Evolutionary conservation across 2,797 vertebrate species (phyloP).

Genomic region (Percopsis omiscomaycus): DNA sequence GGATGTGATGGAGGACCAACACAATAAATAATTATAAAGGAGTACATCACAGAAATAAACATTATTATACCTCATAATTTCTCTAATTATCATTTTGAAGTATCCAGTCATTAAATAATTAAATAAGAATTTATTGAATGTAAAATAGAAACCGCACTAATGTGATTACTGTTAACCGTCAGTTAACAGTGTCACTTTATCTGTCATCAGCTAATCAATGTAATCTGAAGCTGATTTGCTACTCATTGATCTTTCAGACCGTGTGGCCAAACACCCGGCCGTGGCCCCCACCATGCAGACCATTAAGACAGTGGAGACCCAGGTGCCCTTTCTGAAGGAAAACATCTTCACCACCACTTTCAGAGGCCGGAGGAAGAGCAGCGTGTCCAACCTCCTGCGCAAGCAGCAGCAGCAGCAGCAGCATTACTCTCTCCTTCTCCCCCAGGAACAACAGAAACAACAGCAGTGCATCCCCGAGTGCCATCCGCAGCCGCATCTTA

Average conservation of each 20-base stretch:
- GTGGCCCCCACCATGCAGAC: slow-evolving; percentile 73
- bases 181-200: not conserved
- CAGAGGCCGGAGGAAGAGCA: slow-evolving; percentile 73
- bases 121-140: not conserved
- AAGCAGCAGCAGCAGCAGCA: slow-evolving; percentile 64
- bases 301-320: slow-evolving; percentile 77
- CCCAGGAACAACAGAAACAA: slow-evolving; percentile 45
- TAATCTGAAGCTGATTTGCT: too few relatives aligned
- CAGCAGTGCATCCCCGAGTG: slow-evolving; percentile 50
- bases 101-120: too few relatives aligned
- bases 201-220: too few relatives aligned
- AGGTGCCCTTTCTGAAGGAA: slow-evolving; percentile 79
- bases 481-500: not conserved
- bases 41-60: too few relatives aligned
- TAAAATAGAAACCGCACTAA: not conserved
- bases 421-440: slow-evolving; percentile 41
- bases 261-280: too few relatives aligned
- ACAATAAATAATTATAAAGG: too few relatives aligned
- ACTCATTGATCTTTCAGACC: too few relatives aligned
- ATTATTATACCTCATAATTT: too few relatives aligned
- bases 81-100: too few relatives aligned
- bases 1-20: too few relatives aligned
- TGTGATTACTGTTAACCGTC: not conserved
- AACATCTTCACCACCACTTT: slow-evolving; percentile 77
- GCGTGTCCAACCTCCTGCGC: slow-evolving; percentile 70